A percentile compares a stretch with the other conserved stretches of the same genome.
Evolutionary conservation across 1,140 invertebrate genomes (phyloP).

Genomic region (Hypothenemus hampei): DNA sequence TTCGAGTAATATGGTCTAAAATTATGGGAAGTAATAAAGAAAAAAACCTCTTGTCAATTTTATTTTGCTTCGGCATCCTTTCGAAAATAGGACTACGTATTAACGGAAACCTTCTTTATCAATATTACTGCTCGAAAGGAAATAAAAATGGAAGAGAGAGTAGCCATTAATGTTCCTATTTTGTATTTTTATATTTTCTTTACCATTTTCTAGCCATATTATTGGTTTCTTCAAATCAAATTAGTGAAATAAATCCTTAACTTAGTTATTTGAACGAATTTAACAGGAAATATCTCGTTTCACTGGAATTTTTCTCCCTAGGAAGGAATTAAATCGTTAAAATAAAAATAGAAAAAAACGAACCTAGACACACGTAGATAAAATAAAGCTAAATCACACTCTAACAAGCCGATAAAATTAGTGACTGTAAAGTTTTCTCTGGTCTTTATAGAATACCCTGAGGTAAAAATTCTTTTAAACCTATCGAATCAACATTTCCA

Average conservation of each 20-base stretch:
- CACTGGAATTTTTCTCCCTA: neutral
- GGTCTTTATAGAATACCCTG: conserved; percentile 1
- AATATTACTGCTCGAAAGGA: conserved; percentile 12
- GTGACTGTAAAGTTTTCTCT: conserved; percentile 6
- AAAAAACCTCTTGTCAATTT: conserved; percentile 1
- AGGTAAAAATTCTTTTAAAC: conserved; percentile 14
- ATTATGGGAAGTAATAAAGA: too few species aligned
- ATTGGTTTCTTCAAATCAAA: conserved; percentile 6
- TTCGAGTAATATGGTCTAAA: too few species aligned
- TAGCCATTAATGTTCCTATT: conserved; percentile 17
- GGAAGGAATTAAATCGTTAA: neutral
- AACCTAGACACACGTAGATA: conserved; percentile 1
- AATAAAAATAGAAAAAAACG: conserved; percentile 1
- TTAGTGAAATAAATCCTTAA: conserved; percentile 3
- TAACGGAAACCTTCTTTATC: conserved; percentile 16
- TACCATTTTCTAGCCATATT: conserved; percentile 6
- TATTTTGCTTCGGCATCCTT: conserved; percentile 4
- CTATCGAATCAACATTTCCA: neutral
- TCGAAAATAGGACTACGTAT: conserved; percentile 7
- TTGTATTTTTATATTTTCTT: conserved; percentile 13
- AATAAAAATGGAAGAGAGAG: conserved; percentile 10
- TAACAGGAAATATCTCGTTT: neutral
- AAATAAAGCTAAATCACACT: conserved; percentile 8
- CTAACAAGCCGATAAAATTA: conserved; percentile 18
- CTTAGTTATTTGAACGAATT: neutral